Evolutionary conservation across 2,888 invertebrate species (phyloP).

Genomic region (Eristalis pertinax): DNA sequence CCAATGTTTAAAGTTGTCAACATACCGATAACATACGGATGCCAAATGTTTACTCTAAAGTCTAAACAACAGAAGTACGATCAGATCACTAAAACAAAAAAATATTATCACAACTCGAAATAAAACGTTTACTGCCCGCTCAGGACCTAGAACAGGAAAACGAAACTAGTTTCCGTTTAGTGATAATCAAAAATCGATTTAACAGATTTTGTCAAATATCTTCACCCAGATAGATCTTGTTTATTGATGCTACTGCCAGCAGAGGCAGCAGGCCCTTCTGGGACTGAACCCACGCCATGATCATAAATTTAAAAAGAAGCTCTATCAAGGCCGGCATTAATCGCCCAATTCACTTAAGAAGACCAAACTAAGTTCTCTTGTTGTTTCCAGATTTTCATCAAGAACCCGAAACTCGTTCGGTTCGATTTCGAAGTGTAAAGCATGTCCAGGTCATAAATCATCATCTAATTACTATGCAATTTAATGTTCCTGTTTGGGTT

Average conservation of each 20-base stretch:
- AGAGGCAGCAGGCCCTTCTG: not conserved
- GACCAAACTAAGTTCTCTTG: not conserved
- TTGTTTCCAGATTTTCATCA: constrained; percentile 11
- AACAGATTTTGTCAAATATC: not conserved
- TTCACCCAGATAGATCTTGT: not conserved
- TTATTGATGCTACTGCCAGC: not conserved
- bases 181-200: not conserved
- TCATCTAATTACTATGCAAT: constrained; percentile 25
- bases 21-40: not conserved
- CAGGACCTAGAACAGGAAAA: not conserved
- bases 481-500: not conserved
- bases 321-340: not conserved
- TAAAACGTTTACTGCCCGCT: not conserved
- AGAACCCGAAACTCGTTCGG: constrained; percentile 20
- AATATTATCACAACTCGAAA: too few relatives aligned
- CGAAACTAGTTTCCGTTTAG: not conserved
- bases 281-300: not conserved
- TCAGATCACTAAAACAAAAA: too few relatives aligned
- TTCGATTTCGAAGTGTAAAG: constrained; percentile 20
- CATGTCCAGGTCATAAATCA: constrained; percentile 37
- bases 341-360: not conserved
- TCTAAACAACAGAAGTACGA: not conserved
- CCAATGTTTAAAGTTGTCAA: not conserved
- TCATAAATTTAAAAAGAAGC: not conserved
- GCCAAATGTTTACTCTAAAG: not conserved